These are phyloP conservation scores for Sinella curviseta DNA, from an alignment of 1,140 invertebrate species.

Conservation along the genomic window DNA sequence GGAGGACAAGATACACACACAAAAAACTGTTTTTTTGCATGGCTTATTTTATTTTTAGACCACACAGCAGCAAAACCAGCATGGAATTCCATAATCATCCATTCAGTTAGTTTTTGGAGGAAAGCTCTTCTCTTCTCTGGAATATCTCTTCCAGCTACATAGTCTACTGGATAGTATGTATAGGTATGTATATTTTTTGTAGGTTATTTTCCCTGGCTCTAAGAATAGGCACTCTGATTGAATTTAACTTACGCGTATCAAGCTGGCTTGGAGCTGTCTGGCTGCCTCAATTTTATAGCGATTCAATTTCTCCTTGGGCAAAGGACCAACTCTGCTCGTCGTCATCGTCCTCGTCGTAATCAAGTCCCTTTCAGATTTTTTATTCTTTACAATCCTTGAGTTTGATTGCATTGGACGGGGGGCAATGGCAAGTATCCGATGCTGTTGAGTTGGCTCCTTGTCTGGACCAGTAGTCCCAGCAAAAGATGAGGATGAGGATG, in stretches of 20 bases:
- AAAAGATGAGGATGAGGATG: background rate
- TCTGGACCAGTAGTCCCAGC: background rate
- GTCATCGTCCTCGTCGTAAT: background rate
- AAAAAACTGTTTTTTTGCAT: too few species aligned
- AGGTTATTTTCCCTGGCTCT: background rate
- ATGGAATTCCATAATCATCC: too few species aligned
- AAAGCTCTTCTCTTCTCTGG: too few species aligned
- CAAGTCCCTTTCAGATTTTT: background rate
- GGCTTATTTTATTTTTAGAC: too few species aligned
- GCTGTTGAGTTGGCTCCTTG: background rate
- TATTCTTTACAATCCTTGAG: background rate
- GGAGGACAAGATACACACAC: too few species aligned
- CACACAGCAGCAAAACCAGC: too few species aligned
- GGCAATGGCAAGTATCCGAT: background rate
- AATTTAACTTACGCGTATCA: constrained; percentile 24
- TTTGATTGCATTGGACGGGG: background rate
- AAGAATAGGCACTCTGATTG: background rate
- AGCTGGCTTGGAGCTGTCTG: constrained; percentile 36
- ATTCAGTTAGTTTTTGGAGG: too few species aligned
- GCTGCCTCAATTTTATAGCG: constrained; percentile 29
- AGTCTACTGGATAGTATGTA: background rate
- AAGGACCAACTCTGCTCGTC: constrained; percentile 21
- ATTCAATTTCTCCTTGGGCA: constrained; percentile 13
- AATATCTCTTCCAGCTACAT: too few species aligned
- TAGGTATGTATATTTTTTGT: too few species aligned